Evolutionary conservation across 2,888 invertebrate species (phyloP), one percentile per base, ranked within the genome.

Genomic region (Machimus rusticus): DNA sequence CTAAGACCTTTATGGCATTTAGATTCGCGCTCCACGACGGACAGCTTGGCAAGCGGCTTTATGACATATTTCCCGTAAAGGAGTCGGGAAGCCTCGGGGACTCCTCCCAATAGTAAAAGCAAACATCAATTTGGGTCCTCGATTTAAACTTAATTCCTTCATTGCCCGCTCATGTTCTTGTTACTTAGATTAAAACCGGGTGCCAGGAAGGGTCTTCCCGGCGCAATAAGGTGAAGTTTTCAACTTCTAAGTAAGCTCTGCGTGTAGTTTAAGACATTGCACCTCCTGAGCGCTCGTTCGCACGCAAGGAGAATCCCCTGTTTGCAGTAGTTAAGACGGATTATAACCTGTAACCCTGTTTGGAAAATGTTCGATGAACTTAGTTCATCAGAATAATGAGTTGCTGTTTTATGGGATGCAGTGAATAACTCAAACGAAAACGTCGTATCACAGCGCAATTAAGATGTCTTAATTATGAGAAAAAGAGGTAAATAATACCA

Each of bases 1-100:
- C 46, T 79, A 79, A 79, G 31, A 8, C 16, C 31, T 79, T 79
- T 46, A 79, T 31, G n/a, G 79, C 51, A 79, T 79, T 79, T 79
- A 79, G 78, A 51, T 79, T 79, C 66, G 66, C 66, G 66, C 66
- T 6, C 66, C 66, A 66, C 28, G 12, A 66, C 66, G 66, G 66
- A 66, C 66, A 66, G 28, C 28, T 66, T 66, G 66, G 66, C 28
- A 66, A 66, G 66, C 66, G 66, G 23, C 66, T 66, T 66, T 66
- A 66, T 66, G 66, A 66, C 66, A 66, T 66, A 12, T 23, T 28
- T 66, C 66, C 66, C 28, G 66, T 66, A 28, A 66, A 66, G 14
- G 8, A 12, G 28, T 0, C 66, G 12, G 23, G 28, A 1, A 23
- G 8, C 9, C 66, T 2, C 4, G 66, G 28, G 66, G 23, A 34